phyloP scores from a whole-genome alignment of 2,888 invertebrate genomes.

The Drosophila demipolita region DNA sequence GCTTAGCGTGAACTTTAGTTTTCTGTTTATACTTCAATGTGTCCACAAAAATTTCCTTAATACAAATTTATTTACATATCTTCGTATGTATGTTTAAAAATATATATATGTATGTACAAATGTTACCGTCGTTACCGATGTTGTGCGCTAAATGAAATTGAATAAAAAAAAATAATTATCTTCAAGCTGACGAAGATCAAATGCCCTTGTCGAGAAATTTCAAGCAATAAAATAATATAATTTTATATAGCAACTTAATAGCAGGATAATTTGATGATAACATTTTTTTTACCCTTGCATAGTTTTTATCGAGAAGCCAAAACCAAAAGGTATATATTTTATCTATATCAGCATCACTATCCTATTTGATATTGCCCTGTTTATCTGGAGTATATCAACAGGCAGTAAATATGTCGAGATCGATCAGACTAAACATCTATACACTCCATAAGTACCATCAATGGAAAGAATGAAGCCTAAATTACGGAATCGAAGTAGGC shows the following conservation, averaged over 20 bases:
- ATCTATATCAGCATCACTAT: neutral
- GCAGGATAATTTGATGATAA: neutral
- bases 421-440: neutral
- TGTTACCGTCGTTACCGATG: slow-evolving; percentile 2
- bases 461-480: neutral
- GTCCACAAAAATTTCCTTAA: slow-evolving; percentile 49
- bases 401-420: neutral
- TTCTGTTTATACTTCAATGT: slow-evolving; percentile 41
- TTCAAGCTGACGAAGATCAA: neutral
- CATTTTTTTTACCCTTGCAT: neutral
- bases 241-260: neutral
- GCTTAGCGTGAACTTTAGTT: slow-evolving; percentile 56
- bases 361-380: neutral
- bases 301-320: neutral
- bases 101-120: slow-evolving; percentile 4
- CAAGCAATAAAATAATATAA: neutral
- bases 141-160: slow-evolving; percentile 1
- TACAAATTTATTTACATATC: slow-evolving; percentile 41
- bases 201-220: neutral
- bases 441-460: neutral
- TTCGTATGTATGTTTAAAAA: slow-evolving; percentile 1
- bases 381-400: neutral
- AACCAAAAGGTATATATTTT: neutral
- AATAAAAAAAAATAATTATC: neutral
- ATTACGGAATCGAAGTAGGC: neutral